These are phyloP conservation scores for Sitta europaea DNA, from an alignment of 2,113 vertebrate genomes.

Conservation along the genomic window DNA sequence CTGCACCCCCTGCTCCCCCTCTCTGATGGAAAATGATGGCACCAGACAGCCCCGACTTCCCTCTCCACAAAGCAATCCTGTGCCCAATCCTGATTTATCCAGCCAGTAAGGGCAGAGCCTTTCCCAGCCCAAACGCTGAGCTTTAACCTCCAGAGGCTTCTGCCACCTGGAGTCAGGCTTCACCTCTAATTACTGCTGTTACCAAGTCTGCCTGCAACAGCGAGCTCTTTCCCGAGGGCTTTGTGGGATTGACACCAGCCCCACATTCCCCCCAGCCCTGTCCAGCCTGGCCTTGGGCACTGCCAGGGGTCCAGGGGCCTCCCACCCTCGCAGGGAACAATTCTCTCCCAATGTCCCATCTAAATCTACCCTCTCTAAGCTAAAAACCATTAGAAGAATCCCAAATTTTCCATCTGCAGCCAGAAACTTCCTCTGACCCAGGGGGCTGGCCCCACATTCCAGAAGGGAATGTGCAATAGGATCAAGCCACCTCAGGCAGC, in stretches of 20 bases:
- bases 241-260: background rate
- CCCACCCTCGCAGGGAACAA: accelerated
- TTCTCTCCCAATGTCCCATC: background rate
- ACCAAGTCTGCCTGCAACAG: background rate
- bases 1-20: background rate
- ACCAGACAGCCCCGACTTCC: background rate
- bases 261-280: background rate
- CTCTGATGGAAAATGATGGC: background rate
- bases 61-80: background rate
- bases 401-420: background rate
- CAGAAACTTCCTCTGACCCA: background rate
- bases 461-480: background rate
- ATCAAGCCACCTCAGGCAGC: background rate
- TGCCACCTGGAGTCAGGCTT: background rate
- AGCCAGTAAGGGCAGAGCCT: background rate
- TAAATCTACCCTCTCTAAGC: too few species aligned
- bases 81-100: background rate
- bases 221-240: background rate
- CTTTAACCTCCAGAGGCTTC: background rate
- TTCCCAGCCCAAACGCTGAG: background rate
- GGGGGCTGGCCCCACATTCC: background rate
- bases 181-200: background rate
- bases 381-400: background rate
- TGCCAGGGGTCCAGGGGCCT: background rate
- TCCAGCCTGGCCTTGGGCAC: background rate